phyloP scores from a whole-genome alignment of 1,140 invertebrate species.

The Caenorhabditis inopinata region DNA sequence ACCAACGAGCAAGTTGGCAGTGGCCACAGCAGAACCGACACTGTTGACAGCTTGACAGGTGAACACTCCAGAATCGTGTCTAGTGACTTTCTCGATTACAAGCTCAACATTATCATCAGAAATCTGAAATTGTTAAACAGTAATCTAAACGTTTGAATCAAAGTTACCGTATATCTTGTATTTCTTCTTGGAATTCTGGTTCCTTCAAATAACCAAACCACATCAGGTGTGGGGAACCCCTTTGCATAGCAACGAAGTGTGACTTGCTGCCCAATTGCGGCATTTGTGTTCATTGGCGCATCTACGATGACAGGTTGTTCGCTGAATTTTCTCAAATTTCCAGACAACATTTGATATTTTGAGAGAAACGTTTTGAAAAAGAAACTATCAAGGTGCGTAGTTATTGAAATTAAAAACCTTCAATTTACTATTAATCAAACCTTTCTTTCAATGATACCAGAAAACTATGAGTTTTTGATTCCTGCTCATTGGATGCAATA shows the following conservation, averaged over 20 bases:
- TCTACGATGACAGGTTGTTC: slow-evolving; percentile 38
- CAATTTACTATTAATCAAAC: background rate
- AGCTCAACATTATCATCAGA: slow-evolving; percentile 56
- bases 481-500: background rate
- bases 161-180: slow-evolving; percentile 50
- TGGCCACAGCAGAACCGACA: slow-evolving; percentile 41
- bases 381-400: too few species aligned
- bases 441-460: background rate
- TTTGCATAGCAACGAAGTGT: slow-evolving; percentile 47
- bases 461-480: background rate
- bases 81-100: slow-evolving; percentile 45
- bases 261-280: slow-evolving; percentile 39
- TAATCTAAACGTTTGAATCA: background rate
- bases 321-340: background rate
- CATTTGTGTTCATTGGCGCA: slow-evolving; percentile 3
- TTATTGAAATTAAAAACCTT: too few species aligned
- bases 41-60: slow-evolving; percentile 61
- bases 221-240: slow-evolving; percentile 50
- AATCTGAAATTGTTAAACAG: slow-evolving; percentile 36
- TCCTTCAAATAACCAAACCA: slow-evolving; percentile 64
- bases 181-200: slow-evolving; percentile 56
- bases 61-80: slow-evolving; percentile 58
- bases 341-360: too few species aligned
- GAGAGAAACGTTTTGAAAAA: too few species aligned
- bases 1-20: slow-evolving; percentile 46